Evolutionary conservation across 1,140 invertebrate genomes (phyloP), one percentile per base, ranked within the genome.

Genomic region (Lanistes nyassanus): DNA sequence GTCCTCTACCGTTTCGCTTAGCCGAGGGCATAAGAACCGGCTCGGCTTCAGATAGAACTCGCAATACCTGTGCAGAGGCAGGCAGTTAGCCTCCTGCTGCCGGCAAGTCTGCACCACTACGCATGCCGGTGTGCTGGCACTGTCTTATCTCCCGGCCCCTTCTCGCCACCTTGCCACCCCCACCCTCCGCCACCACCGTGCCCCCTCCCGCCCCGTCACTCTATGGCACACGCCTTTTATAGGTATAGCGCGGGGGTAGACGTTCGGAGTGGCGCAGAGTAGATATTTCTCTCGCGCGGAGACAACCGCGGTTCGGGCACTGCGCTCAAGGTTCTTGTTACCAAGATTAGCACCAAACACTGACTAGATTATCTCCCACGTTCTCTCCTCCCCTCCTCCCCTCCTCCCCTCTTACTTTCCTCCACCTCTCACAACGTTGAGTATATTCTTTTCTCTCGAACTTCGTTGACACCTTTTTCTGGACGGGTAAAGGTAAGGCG

Each of bases 401-500:
- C 13, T 26, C 31, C 62, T 34, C 31, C 62, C 7, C 5, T 60
- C 23, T 29, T 23, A 23, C 31, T 23, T 60, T 60, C 62, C 7
- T n/a, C n/a, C n/a, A n/a, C n/a, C 9, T 34, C 21, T 37, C 65
- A 9, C 37, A 13, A 23, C 19, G 42, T 39, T 42, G 69, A 71
- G 31, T 71, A 56, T 58, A 51, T 56, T 26, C 36, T 71, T 71
- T 71, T 55, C 69, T 71, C 58, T 34, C 42, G 26, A 51, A 37
- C 55, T 36, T 55, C 51, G 19, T 71, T 37, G 47, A 51, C n/a
- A 56, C 67, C 69, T 71, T 71, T 71, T 56, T 55, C 69, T 53
- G n/a, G 69, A 55, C 69, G 55, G 69, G 51, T 6, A 67, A 55
- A 71, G 69, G 69, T 71, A 71, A 71, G 69, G 51, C 56, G 53